Base-by-base conservation (phyloP, 1,140 invertebrate genomes). In the Drosophila saltans region DNA sequence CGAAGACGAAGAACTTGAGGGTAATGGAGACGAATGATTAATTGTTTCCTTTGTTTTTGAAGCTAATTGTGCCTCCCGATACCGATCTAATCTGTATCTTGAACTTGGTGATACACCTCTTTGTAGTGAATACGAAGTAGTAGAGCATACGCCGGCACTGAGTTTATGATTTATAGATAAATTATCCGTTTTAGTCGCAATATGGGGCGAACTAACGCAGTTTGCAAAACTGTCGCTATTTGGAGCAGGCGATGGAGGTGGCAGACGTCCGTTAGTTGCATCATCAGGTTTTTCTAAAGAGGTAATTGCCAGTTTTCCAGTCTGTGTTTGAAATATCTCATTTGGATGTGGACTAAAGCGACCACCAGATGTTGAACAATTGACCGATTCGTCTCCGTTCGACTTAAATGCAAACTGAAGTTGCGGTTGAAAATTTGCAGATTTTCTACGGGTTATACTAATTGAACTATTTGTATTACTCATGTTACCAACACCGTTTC, bases 231-330 rank as follows among this genome's bases (percentile, higher is more conserved):
- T 77, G 52, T 92, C 91, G 55, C 71, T 88, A 30, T 84, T 91
- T 1, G 92, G 92, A 2, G 92, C 91, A 30, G 92, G 92, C 26
- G 91, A 92, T 5, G 91, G 91, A 10, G 91, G 91, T 1, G 92
- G 90, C 3, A 86, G 56, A 10, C 81, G 82, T 33, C 78, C 78
- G 16, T 75, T 72, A 0, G 63, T 56, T 2, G 76, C 30, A 39
- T 91, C 90, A 56, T 92, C 91, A 57, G 68, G 88, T 7, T 90
- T 77, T 16, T 81, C 78, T 28, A 85, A 65, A 2, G 79, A 67
- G 45, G 90, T 78, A 2, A 91, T 75, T 2, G 86, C 85, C 1
- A 90, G 56, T 30, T 91, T 91, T 5, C 63, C 65, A 10, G 75
- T 56, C 30, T 86, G 85, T 0, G 81, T 66, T 26, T 80, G 36